A percentile compares a stretch with the other conserved stretches of the same genome.
Conservation (phyloP, 30 jellyfish, hydroid and myxozoan species). For the Rhopilema esculentum region DNA sequence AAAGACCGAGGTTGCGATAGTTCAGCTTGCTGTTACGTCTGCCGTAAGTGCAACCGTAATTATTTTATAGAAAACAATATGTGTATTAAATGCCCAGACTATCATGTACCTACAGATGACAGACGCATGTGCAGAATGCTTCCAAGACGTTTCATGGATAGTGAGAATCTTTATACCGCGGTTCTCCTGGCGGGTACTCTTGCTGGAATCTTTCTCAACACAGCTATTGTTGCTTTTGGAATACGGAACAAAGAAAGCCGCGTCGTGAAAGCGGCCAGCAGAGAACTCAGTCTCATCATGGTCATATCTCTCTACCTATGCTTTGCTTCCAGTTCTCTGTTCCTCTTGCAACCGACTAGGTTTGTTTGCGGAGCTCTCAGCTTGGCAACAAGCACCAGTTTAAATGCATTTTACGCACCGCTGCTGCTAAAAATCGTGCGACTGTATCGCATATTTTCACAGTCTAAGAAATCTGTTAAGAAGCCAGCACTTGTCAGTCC, state of each 20-base stretch:
- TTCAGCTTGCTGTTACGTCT: conserved; percentile 16
- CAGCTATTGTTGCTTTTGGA: neutral
- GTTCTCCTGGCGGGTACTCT: neutral
- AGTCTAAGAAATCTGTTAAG: conserved; percentile 51
- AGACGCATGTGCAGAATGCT: neutral
- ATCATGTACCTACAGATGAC: conserved; percentile 4
- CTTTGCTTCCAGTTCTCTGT: neutral
- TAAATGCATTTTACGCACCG: conserved; percentile 72
- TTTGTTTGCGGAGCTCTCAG: conserved; percentile 40
- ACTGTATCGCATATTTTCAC: conserved; percentile 63
- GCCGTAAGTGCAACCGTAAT: neutral
- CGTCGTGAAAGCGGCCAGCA: conserved; percentile 24
- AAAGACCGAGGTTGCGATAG: conserved; percentile 16
- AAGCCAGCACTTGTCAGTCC: conserved; percentile 52
- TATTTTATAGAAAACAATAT: conserved; percentile 7
- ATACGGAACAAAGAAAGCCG: conserved; percentile 8
- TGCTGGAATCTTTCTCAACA: neutral
- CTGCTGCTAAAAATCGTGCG: conserved; percentile 76
- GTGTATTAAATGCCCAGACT: neutral
- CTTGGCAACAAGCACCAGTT: conserved; percentile 58
- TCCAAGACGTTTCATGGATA: neutral
- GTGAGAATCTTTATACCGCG: neutral
- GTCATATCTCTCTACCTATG: neutral
- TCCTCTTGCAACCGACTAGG: conserved; percentile 20
- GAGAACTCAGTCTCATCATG: conserved; percentile 26